Evolutionary conservation across 2,888 invertebrate species (phyloP).

Genomic region (Cerastis leucographa): DNA sequence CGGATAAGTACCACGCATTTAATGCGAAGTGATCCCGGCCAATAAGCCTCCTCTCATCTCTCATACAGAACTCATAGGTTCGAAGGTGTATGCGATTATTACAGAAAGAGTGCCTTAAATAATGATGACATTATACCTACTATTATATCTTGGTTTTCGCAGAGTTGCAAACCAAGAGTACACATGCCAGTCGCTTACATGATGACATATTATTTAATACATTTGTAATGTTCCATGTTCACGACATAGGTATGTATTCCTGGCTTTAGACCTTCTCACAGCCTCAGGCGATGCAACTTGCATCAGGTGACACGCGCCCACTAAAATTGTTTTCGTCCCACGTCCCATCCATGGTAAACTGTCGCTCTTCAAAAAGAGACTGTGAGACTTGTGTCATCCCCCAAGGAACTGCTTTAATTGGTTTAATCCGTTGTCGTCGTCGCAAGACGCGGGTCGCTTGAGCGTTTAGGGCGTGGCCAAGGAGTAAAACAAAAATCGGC

Average conservation of each 20-base stretch:
- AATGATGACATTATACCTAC: not conserved
- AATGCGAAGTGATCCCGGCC: not conserved
- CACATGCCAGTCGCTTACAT: not conserved
- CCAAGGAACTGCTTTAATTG: not conserved
- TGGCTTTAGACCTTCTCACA: not conserved
- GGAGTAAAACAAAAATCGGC: not conserved
- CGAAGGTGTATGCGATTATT: conserved; percentile 10
- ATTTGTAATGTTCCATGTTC: not conserved
- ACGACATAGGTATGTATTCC: not conserved
- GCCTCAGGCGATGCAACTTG: not conserved
- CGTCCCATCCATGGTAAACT: not conserved
- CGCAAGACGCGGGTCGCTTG: not conserved
- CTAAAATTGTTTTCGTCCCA: not conserved
- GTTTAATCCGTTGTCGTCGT: not conserved
- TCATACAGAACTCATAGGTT: not conserved
- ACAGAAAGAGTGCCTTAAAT: not conserved
- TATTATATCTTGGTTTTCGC: not conserved
- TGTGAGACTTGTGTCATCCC: not conserved
- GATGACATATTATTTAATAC: not conserved
- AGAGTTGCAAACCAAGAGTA: not conserved
- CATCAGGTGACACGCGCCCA: not conserved
- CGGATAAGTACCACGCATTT: conserved; percentile 8
- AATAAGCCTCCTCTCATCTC: not conserved
- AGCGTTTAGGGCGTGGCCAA: not conserved
- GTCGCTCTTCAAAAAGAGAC: not conserved